A percentile compares a stretch with the other conserved stretches of the same genome.
phyloP scores from a whole-genome alignment of 2,113 vertebrate species.

The Sprattus sprattus region DNA sequence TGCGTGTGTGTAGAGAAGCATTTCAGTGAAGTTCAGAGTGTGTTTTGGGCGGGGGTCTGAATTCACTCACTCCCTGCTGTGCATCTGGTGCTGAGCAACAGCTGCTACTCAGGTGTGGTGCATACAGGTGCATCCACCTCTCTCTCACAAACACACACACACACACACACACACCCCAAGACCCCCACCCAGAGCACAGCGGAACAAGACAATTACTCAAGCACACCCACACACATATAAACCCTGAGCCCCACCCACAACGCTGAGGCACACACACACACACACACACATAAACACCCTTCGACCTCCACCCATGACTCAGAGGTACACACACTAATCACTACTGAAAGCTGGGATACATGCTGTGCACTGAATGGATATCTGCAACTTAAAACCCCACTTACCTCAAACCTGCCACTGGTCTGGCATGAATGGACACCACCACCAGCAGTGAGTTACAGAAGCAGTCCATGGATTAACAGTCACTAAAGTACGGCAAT shows the following conservation, averaged over 20 bases:
- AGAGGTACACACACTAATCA: background rate
- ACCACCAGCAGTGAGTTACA: background rate
- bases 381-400: background rate
- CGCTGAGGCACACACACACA: background rate
- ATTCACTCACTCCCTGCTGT: background rate
- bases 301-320: background rate
- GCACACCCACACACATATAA: background rate
- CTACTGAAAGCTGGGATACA: background rate
- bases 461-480: slow-evolving; percentile 30
- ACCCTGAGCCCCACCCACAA: background rate
- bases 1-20: background rate
- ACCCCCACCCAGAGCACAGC: background rate
- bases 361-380: background rate
- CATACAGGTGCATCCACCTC: background rate
- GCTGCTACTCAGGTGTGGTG: background rate
- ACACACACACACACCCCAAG: background rate
- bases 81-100: background rate
- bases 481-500: slow-evolving; percentile 33
- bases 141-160: background rate
- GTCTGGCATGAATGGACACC: background rate
- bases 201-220: background rate
- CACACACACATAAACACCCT: background rate
- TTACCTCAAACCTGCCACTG: background rate
- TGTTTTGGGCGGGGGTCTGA: background rate
- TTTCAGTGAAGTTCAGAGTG: background rate